phyloP scores from a whole-genome alignment of 2,797 vertebrate species.

The Argyrosomus regius region DNA sequence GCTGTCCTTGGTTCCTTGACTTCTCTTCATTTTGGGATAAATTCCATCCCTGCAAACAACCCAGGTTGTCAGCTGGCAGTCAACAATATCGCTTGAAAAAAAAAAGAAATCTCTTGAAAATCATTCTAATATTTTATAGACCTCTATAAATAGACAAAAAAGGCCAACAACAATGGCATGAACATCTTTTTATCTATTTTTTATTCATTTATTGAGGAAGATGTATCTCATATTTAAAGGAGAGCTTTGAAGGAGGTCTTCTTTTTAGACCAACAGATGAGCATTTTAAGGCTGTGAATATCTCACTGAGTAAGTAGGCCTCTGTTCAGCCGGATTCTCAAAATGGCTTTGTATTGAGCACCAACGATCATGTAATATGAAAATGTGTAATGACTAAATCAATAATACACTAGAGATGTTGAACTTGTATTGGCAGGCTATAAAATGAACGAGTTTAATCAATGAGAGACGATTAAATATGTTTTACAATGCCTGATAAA shows the following conservation, averaged over 20 bases:
- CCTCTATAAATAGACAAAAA: background rate
- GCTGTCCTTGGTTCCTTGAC: slow-evolving; percentile 8
- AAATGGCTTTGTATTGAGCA: slow-evolving; percentile 30
- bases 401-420: slow-evolving; percentile 27
- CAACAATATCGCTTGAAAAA: background rate
- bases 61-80: slow-evolving; percentile 16
- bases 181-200: no score
- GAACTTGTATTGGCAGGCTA: slow-evolving; percentile 45
- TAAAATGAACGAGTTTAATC: slow-evolving; percentile 53
- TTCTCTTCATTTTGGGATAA: slow-evolving; percentile 3
- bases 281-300: slow-evolving; percentile 5
- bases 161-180: background rate
- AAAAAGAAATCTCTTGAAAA: slow-evolving; percentile 1
- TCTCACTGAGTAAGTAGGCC: background rate
- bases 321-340: slow-evolving; percentile 7
- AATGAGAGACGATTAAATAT: slow-evolving; percentile 43
- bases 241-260: background rate
- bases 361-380: slow-evolving; percentile 21
- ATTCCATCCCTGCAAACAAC: slow-evolving; percentile 22
- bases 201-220: no score
- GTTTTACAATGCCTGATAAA: slow-evolving; percentile 31
- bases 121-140: no score
- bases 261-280: slow-evolving; percentile 9
- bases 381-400: slow-evolving; percentile 61
- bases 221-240: no score